These are phyloP conservation scores for Copsychus sechellarum DNA, from an alignment of 2,113 vertebrate genomes.

Conservation along the genomic window DNA sequence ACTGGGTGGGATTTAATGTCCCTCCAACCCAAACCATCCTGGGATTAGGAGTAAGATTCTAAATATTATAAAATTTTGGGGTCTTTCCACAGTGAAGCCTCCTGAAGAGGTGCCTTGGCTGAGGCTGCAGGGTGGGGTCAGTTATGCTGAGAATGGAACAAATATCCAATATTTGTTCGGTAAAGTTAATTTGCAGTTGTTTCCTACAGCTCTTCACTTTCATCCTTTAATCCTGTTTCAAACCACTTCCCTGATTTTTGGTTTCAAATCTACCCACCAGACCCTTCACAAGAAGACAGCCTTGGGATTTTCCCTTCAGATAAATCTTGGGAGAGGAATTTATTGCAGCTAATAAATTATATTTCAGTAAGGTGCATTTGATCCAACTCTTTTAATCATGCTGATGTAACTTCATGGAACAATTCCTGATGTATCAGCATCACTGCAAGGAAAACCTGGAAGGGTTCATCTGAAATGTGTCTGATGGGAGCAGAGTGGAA, in stretches of 20 bases:
- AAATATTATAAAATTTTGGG: not conserved
- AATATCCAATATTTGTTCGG: not conserved
- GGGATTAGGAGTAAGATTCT: not conserved
- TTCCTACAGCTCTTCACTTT: not conserved
- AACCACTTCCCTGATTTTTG: not conserved
- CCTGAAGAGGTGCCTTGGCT: not conserved
- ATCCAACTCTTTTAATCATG: not conserved
- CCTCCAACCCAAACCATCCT: not conserved
- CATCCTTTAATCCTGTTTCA: not conserved
- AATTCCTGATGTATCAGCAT: not conserved
- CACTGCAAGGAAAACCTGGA: not conserved
- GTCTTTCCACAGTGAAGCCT: not conserved
- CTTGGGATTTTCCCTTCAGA: not conserved
- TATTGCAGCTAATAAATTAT: not conserved
- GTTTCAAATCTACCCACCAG: not conserved
- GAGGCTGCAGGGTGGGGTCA: not conserved
- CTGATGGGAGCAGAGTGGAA: not conserved
- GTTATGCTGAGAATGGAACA: not conserved
- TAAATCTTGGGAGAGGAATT: not conserved
- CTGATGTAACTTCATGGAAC: not conserved
- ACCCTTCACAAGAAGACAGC: not conserved
- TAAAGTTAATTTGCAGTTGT: not conserved
- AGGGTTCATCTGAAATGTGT: not conserved
- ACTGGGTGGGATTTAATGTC: fast-evolving
- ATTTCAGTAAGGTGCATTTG: not conserved